Evolutionary conservation across 1,140 invertebrate species (phyloP).

Genomic region (Orussus abietinus): DNA sequence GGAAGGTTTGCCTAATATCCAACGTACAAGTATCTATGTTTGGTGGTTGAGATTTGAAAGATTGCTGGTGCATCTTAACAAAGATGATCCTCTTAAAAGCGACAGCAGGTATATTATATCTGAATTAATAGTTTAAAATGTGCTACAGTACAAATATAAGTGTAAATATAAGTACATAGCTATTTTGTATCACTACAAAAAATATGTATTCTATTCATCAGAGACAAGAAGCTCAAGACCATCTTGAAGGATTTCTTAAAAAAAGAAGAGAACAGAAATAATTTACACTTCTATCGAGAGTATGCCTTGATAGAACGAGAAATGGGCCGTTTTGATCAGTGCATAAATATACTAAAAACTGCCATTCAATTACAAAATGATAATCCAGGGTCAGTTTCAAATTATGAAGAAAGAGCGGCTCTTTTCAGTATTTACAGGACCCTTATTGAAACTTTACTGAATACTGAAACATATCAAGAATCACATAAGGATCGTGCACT

Average conservation of each 20-base stretch:
- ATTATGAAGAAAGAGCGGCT: constrained; percentile 34
- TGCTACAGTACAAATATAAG: no score
- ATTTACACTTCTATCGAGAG: constrained; percentile 58
- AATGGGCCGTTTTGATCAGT: constrained; percentile 46
- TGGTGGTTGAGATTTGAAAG: constrained; percentile 63
- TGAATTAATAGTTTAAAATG: constrained; percentile 1
- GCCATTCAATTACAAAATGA: constrained; percentile 40
- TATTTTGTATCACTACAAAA: no score
- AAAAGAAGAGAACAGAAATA: constrained; percentile 54
- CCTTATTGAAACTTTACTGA: constrained; percentile 46
- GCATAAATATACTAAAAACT: constrained; percentile 52
- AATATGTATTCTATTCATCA: constrained; percentile 23
- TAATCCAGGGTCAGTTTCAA: constrained; percentile 22
- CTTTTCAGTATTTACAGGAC: constrained; percentile 48
- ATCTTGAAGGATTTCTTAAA: constrained; percentile 58
- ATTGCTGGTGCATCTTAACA: constrained; percentile 52
- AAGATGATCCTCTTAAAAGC: constrained; percentile 45
- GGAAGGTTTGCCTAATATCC: constrained; percentile 26
- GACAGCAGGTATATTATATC: constrained; percentile 26
- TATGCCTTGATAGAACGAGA: constrained; percentile 62
- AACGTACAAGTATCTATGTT: constrained; percentile 52
- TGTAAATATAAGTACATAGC: no score
- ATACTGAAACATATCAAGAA: constrained; percentile 24
- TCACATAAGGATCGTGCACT: constrained; percentile 23
- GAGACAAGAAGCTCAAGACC: constrained; percentile 50